Conservation (phyloP, 2,888 invertebrate species). For the Elysia crispata region DNA sequence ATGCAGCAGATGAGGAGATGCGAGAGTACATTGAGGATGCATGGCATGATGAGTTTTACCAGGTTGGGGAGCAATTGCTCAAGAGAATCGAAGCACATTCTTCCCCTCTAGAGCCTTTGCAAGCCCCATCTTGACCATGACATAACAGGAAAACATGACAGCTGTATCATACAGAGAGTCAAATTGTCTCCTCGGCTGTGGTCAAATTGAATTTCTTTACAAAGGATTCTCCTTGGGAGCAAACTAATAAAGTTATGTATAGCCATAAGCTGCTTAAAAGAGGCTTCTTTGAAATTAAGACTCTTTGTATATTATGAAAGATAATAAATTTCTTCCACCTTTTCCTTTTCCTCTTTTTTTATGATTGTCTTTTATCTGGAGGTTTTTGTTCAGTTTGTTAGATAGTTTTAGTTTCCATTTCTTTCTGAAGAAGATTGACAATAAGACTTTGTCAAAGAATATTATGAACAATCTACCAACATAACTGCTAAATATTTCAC, state of each 20-base stretch:
- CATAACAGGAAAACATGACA: not conserved
- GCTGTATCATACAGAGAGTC: not conserved
- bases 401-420: no score
- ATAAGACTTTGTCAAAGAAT: no score
- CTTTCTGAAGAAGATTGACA: no score
- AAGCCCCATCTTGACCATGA: conserved; percentile 56
- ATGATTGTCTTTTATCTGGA: no score
- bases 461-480: no score
- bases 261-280: no score
- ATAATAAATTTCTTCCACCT: no score
- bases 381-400: no score
- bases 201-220: not conserved
- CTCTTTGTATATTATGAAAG: no score
- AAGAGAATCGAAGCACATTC: conserved; percentile 72
- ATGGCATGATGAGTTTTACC: conserved; percentile 75
- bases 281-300: no score
- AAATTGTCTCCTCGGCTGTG: not conserved
- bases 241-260: not conserved
- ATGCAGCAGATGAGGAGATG: conserved; percentile 67
- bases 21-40: conserved; percentile 68
- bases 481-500: no score
- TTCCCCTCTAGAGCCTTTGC: conserved; percentile 72
- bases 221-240: not conserved
- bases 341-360: no score
- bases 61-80: conserved; percentile 74